Conservation (phyloP, 1,140 invertebrate genomes). For the Magallana angulata region DNA sequence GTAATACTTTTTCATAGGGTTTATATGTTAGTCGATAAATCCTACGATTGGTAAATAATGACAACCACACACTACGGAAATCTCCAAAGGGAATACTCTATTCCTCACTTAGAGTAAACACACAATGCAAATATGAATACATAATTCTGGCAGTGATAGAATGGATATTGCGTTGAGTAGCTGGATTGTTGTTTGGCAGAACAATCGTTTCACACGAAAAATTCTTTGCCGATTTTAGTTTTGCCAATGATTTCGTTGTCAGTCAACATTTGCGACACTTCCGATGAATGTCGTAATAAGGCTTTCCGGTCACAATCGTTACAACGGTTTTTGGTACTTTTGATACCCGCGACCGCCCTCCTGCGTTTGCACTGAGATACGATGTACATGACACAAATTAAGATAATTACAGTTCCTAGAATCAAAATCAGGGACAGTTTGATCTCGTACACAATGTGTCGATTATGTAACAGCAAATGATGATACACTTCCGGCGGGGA, state of each 20-base stretch:
- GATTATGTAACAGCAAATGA: conserved; percentile 56
- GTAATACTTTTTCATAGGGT: too few relatives aligned
- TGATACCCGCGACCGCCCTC: neutral
- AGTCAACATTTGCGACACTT: conserved; percentile 19
- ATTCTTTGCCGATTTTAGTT: conserved; percentile 15
- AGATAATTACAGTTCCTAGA: conserved; percentile 59
- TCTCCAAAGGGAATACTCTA: too few relatives aligned
- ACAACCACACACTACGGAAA: too few relatives aligned
- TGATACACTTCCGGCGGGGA: conserved; percentile 54
- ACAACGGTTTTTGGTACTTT: conserved; percentile 1
- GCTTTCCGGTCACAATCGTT: neutral
- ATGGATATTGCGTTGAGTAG: too few relatives aligned
- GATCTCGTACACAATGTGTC: conserved; percentile 65
- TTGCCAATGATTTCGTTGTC: conserved; percentile 7
- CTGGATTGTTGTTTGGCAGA: too few relatives aligned
- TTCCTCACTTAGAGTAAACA: too few relatives aligned
- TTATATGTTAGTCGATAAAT: too few relatives aligned
- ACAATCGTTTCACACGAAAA: neutral
- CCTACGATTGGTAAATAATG: too few relatives aligned
- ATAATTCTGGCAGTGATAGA: too few relatives aligned
- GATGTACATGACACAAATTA: conserved; percentile 63
- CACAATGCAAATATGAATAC: too few relatives aligned
- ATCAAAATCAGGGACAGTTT: conserved; percentile 63
- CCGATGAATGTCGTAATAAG: conserved; percentile 19
- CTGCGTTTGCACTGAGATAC: conserved; percentile 57